phyloP scores from a whole-genome alignment of 2,797 vertebrate species.

The Alectoris magna region DNA sequence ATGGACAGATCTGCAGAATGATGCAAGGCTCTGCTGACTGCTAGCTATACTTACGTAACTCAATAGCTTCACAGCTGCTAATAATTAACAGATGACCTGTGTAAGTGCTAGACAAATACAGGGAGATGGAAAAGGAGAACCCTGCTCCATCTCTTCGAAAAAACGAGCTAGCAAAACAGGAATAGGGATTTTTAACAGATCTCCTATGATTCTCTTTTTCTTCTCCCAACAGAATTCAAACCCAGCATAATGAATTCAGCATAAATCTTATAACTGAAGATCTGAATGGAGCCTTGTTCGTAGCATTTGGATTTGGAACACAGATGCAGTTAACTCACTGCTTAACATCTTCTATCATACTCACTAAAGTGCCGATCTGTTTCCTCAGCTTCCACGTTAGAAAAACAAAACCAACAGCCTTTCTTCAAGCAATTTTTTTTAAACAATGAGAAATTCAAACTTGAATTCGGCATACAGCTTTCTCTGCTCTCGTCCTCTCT shows the following conservation, averaged over 20 bases:
- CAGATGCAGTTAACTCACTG: conserved; percentile 63
- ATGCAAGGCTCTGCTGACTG: conserved; percentile 69
- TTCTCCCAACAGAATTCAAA: conserved; percentile 42
- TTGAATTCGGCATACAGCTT: not conserved
- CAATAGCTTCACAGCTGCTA: conserved; percentile 75
- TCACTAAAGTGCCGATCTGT: conserved; percentile 23
- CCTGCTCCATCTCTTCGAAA: conserved; percentile 56
- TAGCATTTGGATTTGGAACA: conserved; percentile 58
- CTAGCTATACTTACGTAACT: conserved; percentile 71
- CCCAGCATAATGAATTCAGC: conserved; percentile 5
- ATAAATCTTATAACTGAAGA: conserved; percentile 49
- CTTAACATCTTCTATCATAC: conserved; percentile 55
- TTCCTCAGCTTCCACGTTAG: conserved; percentile 7
- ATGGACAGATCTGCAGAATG: conserved; percentile 34
- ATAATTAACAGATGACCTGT: conserved; percentile 74
- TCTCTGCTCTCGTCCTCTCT: not conserved
- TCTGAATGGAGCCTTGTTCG: conserved; percentile 74
- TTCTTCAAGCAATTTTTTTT: conserved; percentile 2
- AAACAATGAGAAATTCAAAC: conserved; percentile 23
- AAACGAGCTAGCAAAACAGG: conserved; percentile 42
- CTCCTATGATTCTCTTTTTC: conserved; percentile 53
- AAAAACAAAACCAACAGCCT: not conserved
- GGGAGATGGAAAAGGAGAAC: not conserved
- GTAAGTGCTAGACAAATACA: conserved; percentile 41
- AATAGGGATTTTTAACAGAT: not conserved